Evolutionary conservation across 2,797 vertebrate genomes (phyloP), one percentile per base, ranked within the genome.

Genomic region (Sebastolobus altivelis): DNA sequence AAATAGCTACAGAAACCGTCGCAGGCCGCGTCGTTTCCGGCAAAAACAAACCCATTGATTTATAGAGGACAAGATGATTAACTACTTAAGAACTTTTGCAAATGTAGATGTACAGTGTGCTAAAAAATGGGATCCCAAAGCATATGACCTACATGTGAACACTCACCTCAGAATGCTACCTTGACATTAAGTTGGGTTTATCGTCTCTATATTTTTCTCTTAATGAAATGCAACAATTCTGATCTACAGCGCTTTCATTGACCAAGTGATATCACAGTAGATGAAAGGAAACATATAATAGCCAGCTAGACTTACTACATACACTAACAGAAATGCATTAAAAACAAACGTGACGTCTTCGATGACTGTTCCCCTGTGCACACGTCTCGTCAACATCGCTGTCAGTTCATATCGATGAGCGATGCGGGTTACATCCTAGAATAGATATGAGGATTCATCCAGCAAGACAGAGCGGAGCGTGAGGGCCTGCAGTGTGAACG

Each of bases 361-460:
- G 72, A 75, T 43, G 66, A 61, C 65, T 27, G 18, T 63, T 63
- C 27, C 61, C 46, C 14, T 54, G 49, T 13, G 65, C 65, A 60
- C 29, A 27, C 12, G 27, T 58, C 72, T 56, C 8, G 61, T 82
- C 78, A 81, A 75, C 82, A 74, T 22, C 6, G 29, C 63, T 73
- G 75, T 84, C 75, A 31, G 63, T 55, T 86, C 58, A 11, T 71
- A 84, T 70, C 49, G 58, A 80, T 72, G 61, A 77, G 56, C 61
- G 77, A 85, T 67, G 76, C 40, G 65, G 68, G 54, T 85, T 80
- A 77, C 77, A 52, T 79, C 89, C 79, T 7, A 72, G 75, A 90
- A 89, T 83, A 86, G 83, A 81, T 46, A 43, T 1, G 66, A 80
- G 70, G 80, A 80, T 68, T 69, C 75, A 83, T 78, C 75, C 58